Base-by-base conservation (phyloP, 2,113 vertebrate genomes). In the Alligator mississippiensis region DNA sequence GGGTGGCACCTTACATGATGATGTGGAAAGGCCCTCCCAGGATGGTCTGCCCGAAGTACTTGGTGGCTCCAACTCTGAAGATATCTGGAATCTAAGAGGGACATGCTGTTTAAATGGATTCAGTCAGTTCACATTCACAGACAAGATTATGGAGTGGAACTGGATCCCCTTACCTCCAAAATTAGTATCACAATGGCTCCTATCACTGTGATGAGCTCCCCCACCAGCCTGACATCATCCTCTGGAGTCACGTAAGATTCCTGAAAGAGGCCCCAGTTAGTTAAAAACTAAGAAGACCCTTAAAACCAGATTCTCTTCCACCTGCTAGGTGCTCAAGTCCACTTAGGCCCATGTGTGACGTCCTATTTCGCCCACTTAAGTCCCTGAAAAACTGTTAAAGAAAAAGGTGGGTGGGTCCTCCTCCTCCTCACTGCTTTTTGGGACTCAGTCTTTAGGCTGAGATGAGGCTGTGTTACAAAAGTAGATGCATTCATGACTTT, bases 11-110 rank as follows among this genome's bases (percentile, higher is more conserved):
- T 98, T 93, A 99, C 99, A 99, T 98, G 90, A 99, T 99, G 85
- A 99, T 96, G 81, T 99, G 99, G 87, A 99, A 99, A 27, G 99
- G 99, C 0, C 99, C 99, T 87, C 99, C 99, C 3, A 99, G 98
- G 25, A 99, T 98, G 2, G 99, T 99, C 96, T 99, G 99, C 61
- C 99, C 99, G 80, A 99, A 99, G 94, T 99, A 99, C 75, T 98
- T 98, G 1, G 98, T 98, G 16, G 98, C 98, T 87, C 99, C 99
- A 24, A 99, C 98, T 96, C 98, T 98, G 90, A 99, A 96, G 82
- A 99, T 99, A 81, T 99, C 99, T 38, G 99, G 99, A 84, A 99
- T 99, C 99, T 99, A 84, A 87, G 27, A 91, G 77, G 86, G 38
- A 97, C 7, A 81, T 57, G 25, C 27, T 66, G 17, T 88, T 90